phyloP scores from a whole-genome alignment of 2,113 vertebrate species.

The Xerus inauris region DNA sequence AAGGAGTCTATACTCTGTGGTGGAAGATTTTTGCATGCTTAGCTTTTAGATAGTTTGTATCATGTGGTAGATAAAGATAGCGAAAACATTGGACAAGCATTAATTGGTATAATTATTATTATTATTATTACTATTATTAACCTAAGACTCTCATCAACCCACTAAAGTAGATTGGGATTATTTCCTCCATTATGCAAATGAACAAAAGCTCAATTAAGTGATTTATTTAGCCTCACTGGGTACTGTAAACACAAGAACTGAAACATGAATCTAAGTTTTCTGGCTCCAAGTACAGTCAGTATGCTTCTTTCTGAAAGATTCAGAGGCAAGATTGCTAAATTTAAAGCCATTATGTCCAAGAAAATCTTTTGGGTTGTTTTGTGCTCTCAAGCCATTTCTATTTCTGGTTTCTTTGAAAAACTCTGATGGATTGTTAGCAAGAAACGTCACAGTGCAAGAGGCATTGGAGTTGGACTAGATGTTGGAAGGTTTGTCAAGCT shows the following conservation, averaged over 20 bases:
- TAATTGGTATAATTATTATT: constrained; percentile 12
- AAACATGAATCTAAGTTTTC: neutral
- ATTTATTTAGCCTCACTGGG: neutral
- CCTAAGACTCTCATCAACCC: neutral
- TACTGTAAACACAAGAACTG: neutral
- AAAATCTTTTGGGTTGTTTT: neutral
- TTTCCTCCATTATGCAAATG: neutral
- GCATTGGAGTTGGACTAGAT: neutral
- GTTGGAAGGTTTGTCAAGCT: neutral
- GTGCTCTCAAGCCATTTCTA: neutral
- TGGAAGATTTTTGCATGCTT: neutral
- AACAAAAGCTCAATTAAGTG: neutral
- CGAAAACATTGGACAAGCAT: neutral
- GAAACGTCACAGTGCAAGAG: neutral
- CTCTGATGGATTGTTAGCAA: neutral
- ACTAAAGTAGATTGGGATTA: neutral
- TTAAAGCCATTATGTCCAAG: neutral
- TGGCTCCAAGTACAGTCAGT: neutral
- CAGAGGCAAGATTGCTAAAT: constrained; percentile 50
- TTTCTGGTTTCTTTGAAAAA: neutral
- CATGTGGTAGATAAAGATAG: neutral
- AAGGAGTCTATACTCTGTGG: constrained; percentile 23
- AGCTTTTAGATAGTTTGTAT: constrained; percentile 37
- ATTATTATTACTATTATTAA: neutral
- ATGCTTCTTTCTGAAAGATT: neutral